Evolutionary conservation across 2,888 invertebrate genomes (phyloP).

Genomic region (Atherix ibis): DNA sequence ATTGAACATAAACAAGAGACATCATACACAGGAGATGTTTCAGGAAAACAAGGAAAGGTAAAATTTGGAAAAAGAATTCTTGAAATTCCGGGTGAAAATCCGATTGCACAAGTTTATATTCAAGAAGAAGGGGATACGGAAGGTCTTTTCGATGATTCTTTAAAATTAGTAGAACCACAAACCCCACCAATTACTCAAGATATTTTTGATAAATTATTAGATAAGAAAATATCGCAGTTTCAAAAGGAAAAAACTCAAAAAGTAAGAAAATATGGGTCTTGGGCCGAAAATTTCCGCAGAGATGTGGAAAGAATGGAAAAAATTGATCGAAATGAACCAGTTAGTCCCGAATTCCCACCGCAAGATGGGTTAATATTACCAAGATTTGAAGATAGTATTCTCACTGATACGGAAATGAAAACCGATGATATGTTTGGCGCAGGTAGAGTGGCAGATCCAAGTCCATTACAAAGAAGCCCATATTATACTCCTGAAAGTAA

Average conservation of each 20-base stretch:
- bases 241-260: background rate
- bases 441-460: slow-evolving; percentile 1
- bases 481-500: background rate
- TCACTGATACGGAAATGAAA: slow-evolving; percentile 9
- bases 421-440: slow-evolving; percentile 7
- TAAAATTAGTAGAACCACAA: slow-evolving; percentile 2
- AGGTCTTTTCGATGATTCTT: slow-evolving; percentile 7
- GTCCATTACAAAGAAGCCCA: background rate
- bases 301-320: slow-evolving; percentile 9
- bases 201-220: slow-evolving; percentile 5
- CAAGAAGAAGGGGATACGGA: slow-evolving; percentile 5
- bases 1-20: slow-evolving; percentile 2
- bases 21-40: background rate
- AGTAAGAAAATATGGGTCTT: slow-evolving; percentile 8
- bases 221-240: slow-evolving; percentile 2
- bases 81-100: slow-evolving; percentile 6
- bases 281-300: slow-evolving; percentile 9
- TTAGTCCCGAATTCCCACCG: slow-evolving; percentile 7
- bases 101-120: slow-evolving; percentile 6
- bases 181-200: slow-evolving; percentile 6
- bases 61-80: slow-evolving; percentile 6
- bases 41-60: slow-evolving; percentile 1
- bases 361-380: slow-evolving; percentile 4
- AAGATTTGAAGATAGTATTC: slow-evolving; percentile 1
- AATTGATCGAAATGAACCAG: slow-evolving; percentile 9